Base-by-base conservation (phyloP, 1,140 invertebrate genomes). In the Zaprionus davidi region DNA sequence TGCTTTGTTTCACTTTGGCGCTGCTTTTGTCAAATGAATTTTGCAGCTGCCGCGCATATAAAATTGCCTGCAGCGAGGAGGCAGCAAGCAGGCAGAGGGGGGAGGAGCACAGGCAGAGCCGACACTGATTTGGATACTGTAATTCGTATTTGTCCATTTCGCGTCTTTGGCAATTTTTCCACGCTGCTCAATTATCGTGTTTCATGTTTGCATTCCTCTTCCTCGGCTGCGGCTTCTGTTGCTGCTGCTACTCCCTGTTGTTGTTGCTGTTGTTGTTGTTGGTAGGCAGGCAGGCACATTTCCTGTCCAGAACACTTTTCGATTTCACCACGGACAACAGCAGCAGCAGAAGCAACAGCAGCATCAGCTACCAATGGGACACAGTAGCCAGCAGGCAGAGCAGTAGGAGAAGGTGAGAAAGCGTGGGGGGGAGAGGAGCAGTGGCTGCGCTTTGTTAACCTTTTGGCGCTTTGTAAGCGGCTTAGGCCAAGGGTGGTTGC, bases 111-210 rank as follows among this genome's bases (percentile, higher is more conserved):
- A 22, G 17, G 24, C 38, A n/a, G 17, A 74, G 79, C 82, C 81
- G 78, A 90, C 85, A 88, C 85, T 88, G 85, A 88, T 88, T 88
- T 88, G 85, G 85, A 90, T 88, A 85, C 85, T 82, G 85, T 88
- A 90, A 88, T 88, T 88, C 85, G 85, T 88, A 88, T 88, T 88
- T 88, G 85, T 90, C 85, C 85, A 85, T 90, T 88, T 88, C 85
- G 85, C 85, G 85, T 88, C 85, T 90, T 90, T 85, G 81, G 85
- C 85, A 88, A 88, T 88, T 88, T 88, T 88, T 88, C 85, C 85
- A 88, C 85, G 85, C 85, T 84, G 81, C 85, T 88, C 85, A 88
- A 88, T 88, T 88, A 88, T 88, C 85, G 84, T 88, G 84, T 88
- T 90, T 88, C 85, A 81, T 88, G 85, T 88, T 88, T 88, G 85